phyloP scores from a whole-genome alignment of 1,140 invertebrate genomes.

The Macrobrachium rosenbergii region DNA sequence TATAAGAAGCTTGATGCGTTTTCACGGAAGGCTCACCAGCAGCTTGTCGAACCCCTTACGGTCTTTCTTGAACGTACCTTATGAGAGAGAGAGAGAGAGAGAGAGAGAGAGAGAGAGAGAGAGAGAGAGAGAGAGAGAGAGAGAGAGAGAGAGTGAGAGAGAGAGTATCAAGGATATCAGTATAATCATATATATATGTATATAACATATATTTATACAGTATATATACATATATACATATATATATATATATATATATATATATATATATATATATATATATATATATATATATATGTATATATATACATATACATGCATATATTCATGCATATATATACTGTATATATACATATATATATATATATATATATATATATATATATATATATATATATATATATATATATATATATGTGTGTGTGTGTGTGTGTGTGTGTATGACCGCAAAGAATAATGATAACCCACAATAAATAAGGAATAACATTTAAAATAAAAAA shows the following conservation, averaged over 20 bases:
- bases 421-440: background rate
- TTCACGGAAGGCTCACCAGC: no score
- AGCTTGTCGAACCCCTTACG: no score
- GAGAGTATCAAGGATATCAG: background rate
- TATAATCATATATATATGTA: constrained; percentile 27
- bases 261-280: constrained; percentile 19
- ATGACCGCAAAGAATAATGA: background rate
- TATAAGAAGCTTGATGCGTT: no score
- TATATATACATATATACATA: background rate
- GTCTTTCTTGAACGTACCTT: no score
- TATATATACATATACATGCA: background rate
- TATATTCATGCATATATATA: background rate
- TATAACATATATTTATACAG: constrained; percentile 4
- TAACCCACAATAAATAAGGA: background rate
- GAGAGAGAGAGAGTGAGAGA: background rate
- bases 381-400: background rate
- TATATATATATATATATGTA: background rate
- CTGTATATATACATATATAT: background rate
- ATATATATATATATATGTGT: background rate
- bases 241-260: constrained; percentile 17
- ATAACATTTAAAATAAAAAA: no score
- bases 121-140: background rate
- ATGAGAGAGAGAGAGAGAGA: background rate
- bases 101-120: background rate
- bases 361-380: constrained; percentile 3